Percentiles rank a stretch among this genome's conserved stretches.
Conservation (phyloP, 2,888 invertebrate genomes). For the Mactromeris polynyma region DNA sequence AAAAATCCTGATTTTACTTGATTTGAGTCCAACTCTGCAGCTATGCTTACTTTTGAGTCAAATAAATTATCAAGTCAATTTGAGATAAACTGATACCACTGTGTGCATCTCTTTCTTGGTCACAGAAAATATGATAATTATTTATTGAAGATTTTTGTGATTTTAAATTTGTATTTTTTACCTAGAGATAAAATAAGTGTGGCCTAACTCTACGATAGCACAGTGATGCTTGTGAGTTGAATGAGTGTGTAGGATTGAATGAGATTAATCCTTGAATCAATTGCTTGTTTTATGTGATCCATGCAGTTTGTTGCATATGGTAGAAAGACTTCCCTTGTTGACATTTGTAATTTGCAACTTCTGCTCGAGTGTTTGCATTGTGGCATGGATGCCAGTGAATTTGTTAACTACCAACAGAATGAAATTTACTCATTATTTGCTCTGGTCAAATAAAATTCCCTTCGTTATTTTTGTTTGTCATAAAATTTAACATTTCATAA, state of each 20-base stretch:
- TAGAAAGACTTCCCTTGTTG: constrained; percentile 4
- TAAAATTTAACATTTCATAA: not conserved
- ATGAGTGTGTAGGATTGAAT: not conserved
- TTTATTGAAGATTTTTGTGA: not conserved
- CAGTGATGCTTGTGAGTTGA: not conserved
- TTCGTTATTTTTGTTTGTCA: not conserved
- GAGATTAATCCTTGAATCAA: constrained; percentile 1
- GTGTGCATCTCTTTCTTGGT: too few species aligned
- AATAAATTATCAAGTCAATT: too few species aligned
- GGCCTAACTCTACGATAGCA: not conserved
- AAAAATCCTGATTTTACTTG: too few species aligned
- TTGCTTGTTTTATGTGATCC: constrained; percentile 4
- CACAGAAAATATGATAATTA: not conserved
- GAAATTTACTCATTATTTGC: not conserved
- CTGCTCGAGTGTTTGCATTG: not conserved
- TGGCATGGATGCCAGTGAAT: not conserved
- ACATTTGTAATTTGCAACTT: not conserved
- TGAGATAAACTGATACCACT: too few species aligned
- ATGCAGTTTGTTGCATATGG: constrained; percentile 2
- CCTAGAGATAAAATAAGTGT: not conserved
- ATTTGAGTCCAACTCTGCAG: too few species aligned
- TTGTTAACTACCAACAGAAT: not conserved
- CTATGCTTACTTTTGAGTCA: too few species aligned
- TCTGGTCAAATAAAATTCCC: constrained; percentile 3
- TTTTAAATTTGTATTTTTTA: not conserved